phyloP scores from a whole-genome alignment of 2,888 invertebrate genomes.

The Tetheella fluctuosa region DNA sequence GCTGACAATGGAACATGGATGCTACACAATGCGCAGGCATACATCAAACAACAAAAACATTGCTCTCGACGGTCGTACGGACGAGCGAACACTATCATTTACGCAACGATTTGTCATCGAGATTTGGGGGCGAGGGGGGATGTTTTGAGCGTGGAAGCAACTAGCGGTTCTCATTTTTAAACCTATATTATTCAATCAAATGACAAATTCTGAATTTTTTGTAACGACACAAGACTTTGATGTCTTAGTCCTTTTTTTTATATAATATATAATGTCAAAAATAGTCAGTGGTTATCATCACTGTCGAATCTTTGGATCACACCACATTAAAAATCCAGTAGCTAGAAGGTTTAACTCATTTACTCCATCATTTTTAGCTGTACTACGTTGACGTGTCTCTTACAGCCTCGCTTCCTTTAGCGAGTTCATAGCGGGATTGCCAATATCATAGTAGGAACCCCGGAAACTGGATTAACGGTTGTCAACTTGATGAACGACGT shows the following conservation, averaged over 20 bases:
- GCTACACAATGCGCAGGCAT: conserved; percentile 70
- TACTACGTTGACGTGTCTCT: too few species aligned
- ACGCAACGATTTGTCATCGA: conserved; percentile 82
- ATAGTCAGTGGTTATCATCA: too few species aligned
- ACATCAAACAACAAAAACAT: conserved; percentile 81
- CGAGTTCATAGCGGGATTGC: conserved; percentile 27
- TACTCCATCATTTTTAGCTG: too few species aligned
- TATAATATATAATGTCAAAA: too few species aligned
- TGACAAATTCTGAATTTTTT: too few species aligned
- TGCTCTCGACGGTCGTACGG: conserved; percentile 57
- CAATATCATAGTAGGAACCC: conserved; percentile 52
- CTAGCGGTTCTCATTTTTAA: conserved; percentile 38
- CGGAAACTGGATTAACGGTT: conserved; percentile 84
- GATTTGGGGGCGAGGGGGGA: conserved; percentile 62
- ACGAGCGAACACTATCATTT: conserved; percentile 79
- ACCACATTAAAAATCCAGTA: too few species aligned
- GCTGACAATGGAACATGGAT: conserved; percentile 54
- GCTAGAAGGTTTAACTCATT: too few species aligned
- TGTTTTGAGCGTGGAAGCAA: conserved; percentile 50
- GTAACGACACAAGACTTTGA: too few species aligned
- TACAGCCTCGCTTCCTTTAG: too few species aligned
- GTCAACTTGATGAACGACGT: conserved; percentile 82
- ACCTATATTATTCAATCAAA: background rate
- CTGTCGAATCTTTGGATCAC: too few species aligned
- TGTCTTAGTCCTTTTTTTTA: too few species aligned